Evolutionary conservation across 2,113 vertebrate species (phyloP).

Genomic region (Nansenia antarctica): DNA sequence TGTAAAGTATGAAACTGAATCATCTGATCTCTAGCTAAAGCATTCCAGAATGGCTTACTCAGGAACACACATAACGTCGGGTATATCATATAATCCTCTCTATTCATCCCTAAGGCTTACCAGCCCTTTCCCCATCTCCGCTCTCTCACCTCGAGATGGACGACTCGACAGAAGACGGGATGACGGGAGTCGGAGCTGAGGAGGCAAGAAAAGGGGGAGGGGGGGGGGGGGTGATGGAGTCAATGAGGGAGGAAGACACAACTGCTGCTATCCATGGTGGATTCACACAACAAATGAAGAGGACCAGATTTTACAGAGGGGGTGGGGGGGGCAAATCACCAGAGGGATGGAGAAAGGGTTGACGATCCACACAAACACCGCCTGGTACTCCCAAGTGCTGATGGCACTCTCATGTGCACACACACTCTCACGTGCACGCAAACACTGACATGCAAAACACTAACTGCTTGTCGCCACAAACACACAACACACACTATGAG

Average conservation of each 20-base stretch:
- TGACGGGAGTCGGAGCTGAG: conserved; percentile 72
- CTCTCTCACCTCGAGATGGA: conserved; percentile 73
- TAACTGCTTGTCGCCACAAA: conserved; percentile 22
- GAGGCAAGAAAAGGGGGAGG: conserved; percentile 25
- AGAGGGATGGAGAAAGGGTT: conserved; percentile 30
- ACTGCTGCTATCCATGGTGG: conserved; percentile 58
- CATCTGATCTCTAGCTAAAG: not conserved
- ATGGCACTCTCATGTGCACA: conserved; percentile 41
- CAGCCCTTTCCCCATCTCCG: conserved; percentile 73
- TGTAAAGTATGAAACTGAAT: not conserved
- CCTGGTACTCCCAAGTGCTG: conserved; percentile 34
- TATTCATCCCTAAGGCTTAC: conserved; percentile 68
- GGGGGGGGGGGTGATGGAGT: not conserved
- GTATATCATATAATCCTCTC: not conserved
- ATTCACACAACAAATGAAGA: conserved; percentile 54
- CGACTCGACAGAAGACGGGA: conserved; percentile 70
- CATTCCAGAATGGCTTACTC: not conserved
- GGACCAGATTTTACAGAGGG: conserved; percentile 46
- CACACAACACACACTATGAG: conserved; percentile 1
- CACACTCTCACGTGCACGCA: no score
- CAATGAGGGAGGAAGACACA: conserved; percentile 30
- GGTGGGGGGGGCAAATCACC: conserved; percentile 20
- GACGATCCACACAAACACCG: conserved; percentile 43
- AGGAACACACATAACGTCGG: not conserved
- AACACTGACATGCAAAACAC: conserved; percentile 7